Percentiles rank a stretch among this genome's conserved stretches.
Conservation (phyloP, 2,888 invertebrate species). For the Piscicola geometra region DNA sequence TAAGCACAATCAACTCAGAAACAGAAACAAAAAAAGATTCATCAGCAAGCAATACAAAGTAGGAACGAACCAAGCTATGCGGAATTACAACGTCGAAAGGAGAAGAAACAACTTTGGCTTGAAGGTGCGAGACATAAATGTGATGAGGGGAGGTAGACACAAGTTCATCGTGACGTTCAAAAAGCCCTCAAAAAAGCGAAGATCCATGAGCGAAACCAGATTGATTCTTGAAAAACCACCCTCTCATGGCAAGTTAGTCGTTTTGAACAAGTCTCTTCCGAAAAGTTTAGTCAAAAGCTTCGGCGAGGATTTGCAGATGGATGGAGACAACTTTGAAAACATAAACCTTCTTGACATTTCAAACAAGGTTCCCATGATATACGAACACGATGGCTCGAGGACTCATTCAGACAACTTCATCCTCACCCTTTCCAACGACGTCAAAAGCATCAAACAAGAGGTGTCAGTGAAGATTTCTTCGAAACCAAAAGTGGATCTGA, state of each 20-base stretch:
- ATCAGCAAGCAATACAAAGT: not conserved
- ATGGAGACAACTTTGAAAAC: constrained; percentile 17
- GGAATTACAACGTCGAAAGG: not conserved
- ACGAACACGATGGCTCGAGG: constrained; percentile 29
- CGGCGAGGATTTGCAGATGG: not conserved
- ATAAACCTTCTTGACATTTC: constrained; percentile 15
- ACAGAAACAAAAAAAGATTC: not conserved
- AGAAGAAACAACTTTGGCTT: constrained; percentile 6
- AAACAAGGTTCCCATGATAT: constrained; percentile 27
- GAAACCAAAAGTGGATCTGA: not conserved
- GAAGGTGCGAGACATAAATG: constrained; percentile 19
- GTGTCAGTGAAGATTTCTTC: constrained; percentile 21
- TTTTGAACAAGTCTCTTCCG: not conserved
- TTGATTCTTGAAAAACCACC: constrained; percentile 21
- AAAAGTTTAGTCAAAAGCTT: not conserved
- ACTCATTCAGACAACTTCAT: constrained; percentile 18
- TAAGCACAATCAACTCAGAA: constrained; percentile 9
- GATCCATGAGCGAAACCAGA: constrained; percentile 27
- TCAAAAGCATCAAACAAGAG: constrained; percentile 27
- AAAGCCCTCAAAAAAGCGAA: constrained; percentile 23
- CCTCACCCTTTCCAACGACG: constrained; percentile 25
- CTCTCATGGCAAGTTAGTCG: constrained; percentile 19
- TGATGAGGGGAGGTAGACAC: constrained; percentile 12
- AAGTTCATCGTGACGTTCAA: constrained; percentile 20
- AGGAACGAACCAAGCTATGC: not conserved